Conservation (phyloP, 2,888 invertebrate species). For the Belgica antarctica region DNA sequence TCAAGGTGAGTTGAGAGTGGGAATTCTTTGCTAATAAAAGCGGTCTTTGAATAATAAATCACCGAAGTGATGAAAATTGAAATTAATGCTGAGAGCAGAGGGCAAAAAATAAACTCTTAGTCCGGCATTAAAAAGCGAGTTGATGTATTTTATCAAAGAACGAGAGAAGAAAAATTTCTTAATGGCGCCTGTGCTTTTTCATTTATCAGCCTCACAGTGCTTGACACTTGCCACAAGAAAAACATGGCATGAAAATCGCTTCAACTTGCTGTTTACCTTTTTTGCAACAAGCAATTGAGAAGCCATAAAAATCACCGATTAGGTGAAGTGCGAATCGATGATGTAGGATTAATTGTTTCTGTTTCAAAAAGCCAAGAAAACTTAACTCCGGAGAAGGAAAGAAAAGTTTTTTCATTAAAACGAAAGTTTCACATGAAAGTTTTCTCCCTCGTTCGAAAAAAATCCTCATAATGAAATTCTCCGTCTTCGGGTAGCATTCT, state of each 20-base stretch:
- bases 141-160: constrained; percentile 21
- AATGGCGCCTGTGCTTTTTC: not conserved
- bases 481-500: not conserved
- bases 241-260: not conserved
- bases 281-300: not conserved
- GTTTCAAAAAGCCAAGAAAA: not conserved
- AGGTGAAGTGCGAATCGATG: not conserved
- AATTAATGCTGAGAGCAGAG: constrained; percentile 8
- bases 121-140: not conserved
- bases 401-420: constrained; percentile 22
- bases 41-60: not conserved
- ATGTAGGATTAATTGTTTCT: not conserved
- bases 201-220: not conserved
- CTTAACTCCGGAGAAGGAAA: not conserved
- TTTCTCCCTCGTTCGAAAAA: not conserved
- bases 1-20: constrained; percentile 72
- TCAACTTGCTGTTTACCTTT: not conserved
- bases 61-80: constrained; percentile 1
- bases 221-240: constrained; percentile 9
- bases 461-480: constrained; percentile 4
- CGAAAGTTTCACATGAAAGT: too few species aligned
- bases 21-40: not conserved
- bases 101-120: not conserved
- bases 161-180: not conserved
- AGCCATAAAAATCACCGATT: too few species aligned